phyloP scores from a whole-genome alignment of 2,797 vertebrate species.

The Lutjanus campechanus region DNA sequence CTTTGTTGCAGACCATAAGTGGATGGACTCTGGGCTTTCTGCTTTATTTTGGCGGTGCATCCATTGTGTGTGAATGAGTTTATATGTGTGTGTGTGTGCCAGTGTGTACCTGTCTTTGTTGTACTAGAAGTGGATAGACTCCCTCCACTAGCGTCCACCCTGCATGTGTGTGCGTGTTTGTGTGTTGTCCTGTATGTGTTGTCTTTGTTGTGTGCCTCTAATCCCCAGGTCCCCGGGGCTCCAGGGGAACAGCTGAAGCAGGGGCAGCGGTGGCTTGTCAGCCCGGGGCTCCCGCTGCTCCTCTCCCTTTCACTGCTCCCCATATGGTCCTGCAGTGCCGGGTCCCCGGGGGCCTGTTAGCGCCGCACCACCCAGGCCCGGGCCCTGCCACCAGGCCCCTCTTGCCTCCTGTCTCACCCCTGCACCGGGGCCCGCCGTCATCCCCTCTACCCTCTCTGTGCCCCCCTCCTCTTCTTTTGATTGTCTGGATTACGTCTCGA shows the following conservation, averaged over 20 bases:
- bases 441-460: slow-evolving; percentile 56
- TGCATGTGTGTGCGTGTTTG: slow-evolving; percentile 20
- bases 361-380: slow-evolving; percentile 80
- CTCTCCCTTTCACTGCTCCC: slow-evolving; percentile 85
- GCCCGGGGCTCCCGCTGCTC: slow-evolving; percentile 89
- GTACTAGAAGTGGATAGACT: slow-evolving; percentile 41
- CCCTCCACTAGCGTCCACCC: slow-evolving; percentile 26
- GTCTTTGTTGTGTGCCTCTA: slow-evolving; percentile 84
- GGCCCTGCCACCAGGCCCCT: slow-evolving; percentile 78
- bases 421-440: slow-evolving; percentile 60
- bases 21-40: slow-evolving; percentile 33
- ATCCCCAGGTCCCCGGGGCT: slow-evolving; percentile 91
- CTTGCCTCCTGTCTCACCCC: slow-evolving; percentile 78
- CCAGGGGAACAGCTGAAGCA: slow-evolving; percentile 93
- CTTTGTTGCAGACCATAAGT: slow-evolving; percentile 36
- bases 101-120: slow-evolving; percentile 60
- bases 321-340: slow-evolving; percentile 83
- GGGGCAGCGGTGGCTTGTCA: slow-evolving; percentile 92
- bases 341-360: slow-evolving; percentile 83
- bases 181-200: slow-evolving; percentile 63
- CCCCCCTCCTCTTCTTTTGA: slow-evolving; percentile 52
- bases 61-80: slow-evolving; percentile 26
- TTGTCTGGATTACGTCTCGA: slow-evolving; percentile 65
- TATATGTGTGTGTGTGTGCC: slow-evolving; percentile 12
- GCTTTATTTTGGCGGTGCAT: slow-evolving; percentile 32